Base-by-base conservation (phyloP, 2,797 vertebrate species). In the Epinephelus malabaricus region DNA sequence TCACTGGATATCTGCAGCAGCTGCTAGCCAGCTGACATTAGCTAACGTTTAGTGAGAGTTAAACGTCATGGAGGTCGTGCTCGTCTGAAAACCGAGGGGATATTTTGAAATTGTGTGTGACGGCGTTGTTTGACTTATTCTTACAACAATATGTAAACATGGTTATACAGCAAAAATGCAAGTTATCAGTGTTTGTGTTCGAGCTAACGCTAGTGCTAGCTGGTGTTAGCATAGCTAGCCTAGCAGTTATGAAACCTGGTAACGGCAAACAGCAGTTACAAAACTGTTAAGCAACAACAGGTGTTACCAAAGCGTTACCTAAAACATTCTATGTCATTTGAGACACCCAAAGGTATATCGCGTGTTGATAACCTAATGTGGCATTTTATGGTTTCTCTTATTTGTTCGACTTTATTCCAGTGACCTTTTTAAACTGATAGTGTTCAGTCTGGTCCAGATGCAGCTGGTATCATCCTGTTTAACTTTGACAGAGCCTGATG, bases 211-310 rank as follows among this genome's bases (percentile, higher is more conserved):
- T 9, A 21, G 19, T 34, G 64, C 43, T 80, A 81, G 50, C 59
- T 25, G 8, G 15, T 49, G 80, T 77, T 91, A 88, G 86, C 87
- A 66, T 45, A 40, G 64, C 25, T 73, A 83, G 49, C 49, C 13
- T 25, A 27, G 61, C 51, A 43, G 59, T 86, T 92, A 88, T 68
- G 78, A 88, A 93, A 90, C 65, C 25, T 58, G 12, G 40, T 15
- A 15, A 34, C 6, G 11, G 13, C 18, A 12, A 64, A 25, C 19
- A 47, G 30, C 19, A 47, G 68, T 87, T 83, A 85, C 9, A 30
- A 87, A 89, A 88, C 21, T n/a, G 15, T 5, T 1, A 45, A 65
- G 8, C 23, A 66, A 14, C 23, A 14, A 13, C 17, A 6, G 4
- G 1, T 51, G 43, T 62, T n/a, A 25, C 19, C 25, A 23, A 34